These are phyloP conservation scores for Anastrepha ludens DNA, from an alignment of 1,140 invertebrate species.

Conservation along the genomic window DNA sequence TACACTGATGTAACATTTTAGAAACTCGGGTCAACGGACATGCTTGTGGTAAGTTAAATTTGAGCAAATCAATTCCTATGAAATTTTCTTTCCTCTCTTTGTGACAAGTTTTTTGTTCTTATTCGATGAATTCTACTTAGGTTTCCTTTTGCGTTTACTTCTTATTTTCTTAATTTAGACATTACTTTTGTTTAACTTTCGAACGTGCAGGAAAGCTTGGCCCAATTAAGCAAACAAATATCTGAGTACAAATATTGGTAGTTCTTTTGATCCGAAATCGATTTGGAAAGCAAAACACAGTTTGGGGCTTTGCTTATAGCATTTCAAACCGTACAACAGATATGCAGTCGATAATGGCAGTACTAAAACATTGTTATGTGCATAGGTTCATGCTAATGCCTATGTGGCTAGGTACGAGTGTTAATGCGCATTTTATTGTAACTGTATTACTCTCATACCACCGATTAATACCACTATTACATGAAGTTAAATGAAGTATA, in stretches of 20 bases:
- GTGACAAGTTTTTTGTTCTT: neutral
- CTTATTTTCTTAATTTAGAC: neutral
- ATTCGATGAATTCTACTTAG: neutral
- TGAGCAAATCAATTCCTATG: neutral
- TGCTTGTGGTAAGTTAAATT: neutral
- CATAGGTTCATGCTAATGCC: too few species aligned
- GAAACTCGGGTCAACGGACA: neutral
- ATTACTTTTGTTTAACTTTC: conserved; percentile 8
- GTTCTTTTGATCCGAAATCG: neutral
- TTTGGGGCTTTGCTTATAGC: too few species aligned
- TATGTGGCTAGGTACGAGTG: too few species aligned
- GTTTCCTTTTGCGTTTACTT: neutral
- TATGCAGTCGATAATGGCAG: too few species aligned
- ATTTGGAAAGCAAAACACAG: too few species aligned
- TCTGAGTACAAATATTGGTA: conserved; percentile 12
- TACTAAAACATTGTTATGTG: too few species aligned
- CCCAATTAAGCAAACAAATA: conserved; percentile 34
- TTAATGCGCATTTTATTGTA: too few species aligned
- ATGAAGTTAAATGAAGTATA: too few species aligned
- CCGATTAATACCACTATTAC: too few species aligned
- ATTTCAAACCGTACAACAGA: too few species aligned
- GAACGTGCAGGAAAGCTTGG: neutral
- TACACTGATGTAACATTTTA: too few species aligned
- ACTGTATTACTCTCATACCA: too few species aligned
- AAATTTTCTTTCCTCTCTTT: neutral